Conservation (phyloP, 1,140 invertebrate genomes). For the Drepana arcuata region DNA sequence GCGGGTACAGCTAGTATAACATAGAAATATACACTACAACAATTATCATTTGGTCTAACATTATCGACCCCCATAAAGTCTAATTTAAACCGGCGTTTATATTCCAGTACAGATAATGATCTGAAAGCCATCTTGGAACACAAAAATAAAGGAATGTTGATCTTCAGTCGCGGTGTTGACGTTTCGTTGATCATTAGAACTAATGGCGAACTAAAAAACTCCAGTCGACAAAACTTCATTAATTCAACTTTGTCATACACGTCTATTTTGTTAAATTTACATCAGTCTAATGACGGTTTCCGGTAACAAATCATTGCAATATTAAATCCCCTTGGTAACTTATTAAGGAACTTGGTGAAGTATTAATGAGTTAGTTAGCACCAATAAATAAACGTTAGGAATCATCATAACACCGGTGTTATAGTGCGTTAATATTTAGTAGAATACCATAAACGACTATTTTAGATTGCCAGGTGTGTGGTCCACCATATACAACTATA, state of each 20-base stretch:
- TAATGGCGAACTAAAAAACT: conserved; percentile 31
- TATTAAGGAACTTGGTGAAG: conserved; percentile 23
- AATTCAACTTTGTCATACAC: conserved; percentile 62
- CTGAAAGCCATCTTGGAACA: no score
- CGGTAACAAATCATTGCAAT: conserved; percentile 50
- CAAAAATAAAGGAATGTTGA: conserved; percentile 29
- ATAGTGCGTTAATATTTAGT: no score
- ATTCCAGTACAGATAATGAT: no score
- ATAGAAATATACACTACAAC: no score
- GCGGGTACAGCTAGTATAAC: no score
- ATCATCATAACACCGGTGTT: no score
- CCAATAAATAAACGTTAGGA: conserved; percentile 36
- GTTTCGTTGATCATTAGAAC: conserved; percentile 48
- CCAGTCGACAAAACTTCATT: conserved; percentile 38
- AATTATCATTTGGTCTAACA: no score
- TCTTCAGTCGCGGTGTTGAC: conserved; percentile 35
- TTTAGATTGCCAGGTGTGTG: no score
- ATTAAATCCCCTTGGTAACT: conserved; percentile 35
- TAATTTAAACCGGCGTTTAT: no score
- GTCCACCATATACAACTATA: no score
- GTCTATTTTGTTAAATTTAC: conserved; percentile 66
- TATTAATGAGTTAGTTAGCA: conserved; percentile 61
- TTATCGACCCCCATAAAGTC: no score
- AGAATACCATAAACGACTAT: no score
- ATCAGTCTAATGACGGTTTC: conserved; percentile 50